phyloP scores from a whole-genome alignment of 2,888 invertebrate genomes.

The Epinotia bilunana region DNA sequence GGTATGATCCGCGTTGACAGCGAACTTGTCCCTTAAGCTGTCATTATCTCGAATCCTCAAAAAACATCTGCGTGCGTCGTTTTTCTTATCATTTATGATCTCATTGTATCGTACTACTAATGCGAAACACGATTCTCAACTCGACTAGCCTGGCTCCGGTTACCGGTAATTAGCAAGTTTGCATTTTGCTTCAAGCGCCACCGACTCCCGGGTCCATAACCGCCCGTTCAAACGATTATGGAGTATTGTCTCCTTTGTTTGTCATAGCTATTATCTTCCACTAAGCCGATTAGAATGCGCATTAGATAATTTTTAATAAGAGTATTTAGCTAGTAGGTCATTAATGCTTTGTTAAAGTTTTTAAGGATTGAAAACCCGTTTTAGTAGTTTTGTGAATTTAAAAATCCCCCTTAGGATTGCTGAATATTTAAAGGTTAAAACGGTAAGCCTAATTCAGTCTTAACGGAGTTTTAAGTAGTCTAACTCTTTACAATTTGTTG shows the following conservation, averaged over 20 bases:
- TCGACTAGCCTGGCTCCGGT: slow-evolving; percentile 47
- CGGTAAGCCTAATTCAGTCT: slow-evolving; percentile 14
- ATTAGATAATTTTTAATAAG: slow-evolving; percentile 36
- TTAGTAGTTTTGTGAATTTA: slow-evolving; percentile 27
- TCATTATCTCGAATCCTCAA: neutral
- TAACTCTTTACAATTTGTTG: neutral
- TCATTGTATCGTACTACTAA: slow-evolving; percentile 19
- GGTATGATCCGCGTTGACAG: neutral
- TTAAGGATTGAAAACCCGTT: slow-evolving; percentile 23
- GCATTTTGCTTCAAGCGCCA: slow-evolving; percentile 56
- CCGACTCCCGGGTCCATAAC: slow-evolving; percentile 53
- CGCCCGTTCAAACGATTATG: slow-evolving; percentile 60
- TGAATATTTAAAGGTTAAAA: slow-evolving; percentile 21
- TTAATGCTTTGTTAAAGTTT: slow-evolving; percentile 14
- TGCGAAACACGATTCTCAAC: slow-evolving; percentile 19
- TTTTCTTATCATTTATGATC: slow-evolving; percentile 1
- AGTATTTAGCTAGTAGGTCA: slow-evolving; percentile 28
- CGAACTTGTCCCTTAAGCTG: neutral
- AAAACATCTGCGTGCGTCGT: neutral
- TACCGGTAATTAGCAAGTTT: slow-evolving; percentile 59
- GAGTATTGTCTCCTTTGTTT: slow-evolving; percentile 65
- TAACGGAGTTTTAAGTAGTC: slow-evolving; percentile 23
- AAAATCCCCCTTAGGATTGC: slow-evolving; percentile 3
- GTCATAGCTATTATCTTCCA: slow-evolving; percentile 55
- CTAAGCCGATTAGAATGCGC: slow-evolving; percentile 48